These are phyloP conservation scores for Leptobrachium ailaonicum DNA, from an alignment of 2,113 vertebrate genomes.

Conservation along the genomic window DNA sequence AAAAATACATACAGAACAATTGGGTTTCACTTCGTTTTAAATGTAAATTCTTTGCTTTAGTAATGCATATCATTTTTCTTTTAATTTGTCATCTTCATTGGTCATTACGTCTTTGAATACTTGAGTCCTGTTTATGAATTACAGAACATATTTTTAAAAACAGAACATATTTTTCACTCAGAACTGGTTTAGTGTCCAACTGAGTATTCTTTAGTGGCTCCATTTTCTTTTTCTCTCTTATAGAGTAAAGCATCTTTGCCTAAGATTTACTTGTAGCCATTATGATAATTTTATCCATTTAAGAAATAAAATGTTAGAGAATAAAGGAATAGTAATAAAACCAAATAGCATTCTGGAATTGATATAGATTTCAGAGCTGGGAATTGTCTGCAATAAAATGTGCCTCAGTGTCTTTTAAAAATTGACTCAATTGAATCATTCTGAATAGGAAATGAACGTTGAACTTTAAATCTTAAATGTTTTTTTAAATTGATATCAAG, in stretches of 20 bases:
- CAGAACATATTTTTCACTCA: neutral
- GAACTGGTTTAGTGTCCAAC: neutral
- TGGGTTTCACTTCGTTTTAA: too few relatives aligned
- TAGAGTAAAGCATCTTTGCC: slow-evolving; percentile 34
- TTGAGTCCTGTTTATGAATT: too few relatives aligned
- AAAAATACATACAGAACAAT: too few relatives aligned
- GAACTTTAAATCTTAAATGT: slow-evolving; percentile 9
- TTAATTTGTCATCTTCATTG: too few relatives aligned
- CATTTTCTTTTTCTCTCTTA: slow-evolving; percentile 30
- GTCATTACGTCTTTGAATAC: too few relatives aligned
- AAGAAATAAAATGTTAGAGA: slow-evolving; percentile 40
- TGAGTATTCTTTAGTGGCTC: neutral
- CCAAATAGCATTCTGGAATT: slow-evolving; percentile 41
- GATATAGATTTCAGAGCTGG: slow-evolving; percentile 40
- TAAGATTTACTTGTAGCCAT: slow-evolving; percentile 46
- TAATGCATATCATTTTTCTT: too few relatives aligned
- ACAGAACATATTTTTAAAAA: too few relatives aligned
- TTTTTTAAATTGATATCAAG: neutral
- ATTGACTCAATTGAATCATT: slow-evolving; percentile 23
- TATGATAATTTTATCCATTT: slow-evolving; percentile 47
- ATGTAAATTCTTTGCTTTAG: too few relatives aligned
- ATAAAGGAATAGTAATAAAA: slow-evolving; percentile 42
- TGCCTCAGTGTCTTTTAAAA: slow-evolving; percentile 15
- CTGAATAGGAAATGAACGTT: neutral
- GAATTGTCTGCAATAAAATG: slow-evolving; percentile 39